Evolutionary conservation across 2,888 invertebrate genomes (phyloP).

Genomic region (Sialis lutaria): DNA sequence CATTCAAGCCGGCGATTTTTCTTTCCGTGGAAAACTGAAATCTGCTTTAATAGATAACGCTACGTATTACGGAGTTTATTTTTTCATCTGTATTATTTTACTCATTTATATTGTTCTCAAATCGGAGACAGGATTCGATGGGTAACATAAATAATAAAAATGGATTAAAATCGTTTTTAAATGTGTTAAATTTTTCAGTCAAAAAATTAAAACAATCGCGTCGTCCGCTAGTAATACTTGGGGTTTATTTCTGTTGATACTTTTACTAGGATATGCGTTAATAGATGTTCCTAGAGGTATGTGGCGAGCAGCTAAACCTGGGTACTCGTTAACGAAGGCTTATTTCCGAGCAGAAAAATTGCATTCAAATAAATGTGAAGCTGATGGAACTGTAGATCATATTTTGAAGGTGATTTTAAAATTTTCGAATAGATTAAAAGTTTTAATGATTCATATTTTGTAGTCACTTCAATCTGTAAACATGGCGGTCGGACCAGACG

Average conservation of each 20-base stretch:
- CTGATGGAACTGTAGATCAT: constrained; percentile 92
- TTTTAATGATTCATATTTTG: constrained; percentile 10
- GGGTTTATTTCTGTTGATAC: constrained; percentile 88
- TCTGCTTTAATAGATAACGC: constrained; percentile 93
- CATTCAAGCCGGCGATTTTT: constrained; percentile 95
- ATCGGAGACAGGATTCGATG: constrained; percentile 75
- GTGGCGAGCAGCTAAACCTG: constrained; percentile 80
- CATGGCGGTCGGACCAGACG: constrained; percentile 54
- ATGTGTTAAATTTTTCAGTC: constrained; percentile 26
- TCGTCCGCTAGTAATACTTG: constrained; percentile 99
- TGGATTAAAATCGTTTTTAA: too few relatives aligned
- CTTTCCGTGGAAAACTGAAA: constrained; percentile 81
- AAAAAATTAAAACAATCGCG: constrained; percentile 87
- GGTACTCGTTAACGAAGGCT: constrained; percentile 65
- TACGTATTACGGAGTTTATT: constrained; percentile 93
- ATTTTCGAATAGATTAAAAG: background rate
- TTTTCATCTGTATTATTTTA: constrained; percentile 84
- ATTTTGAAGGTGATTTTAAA: constrained; percentile 58
- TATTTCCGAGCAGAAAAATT: constrained; percentile 91
- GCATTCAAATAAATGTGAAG: constrained; percentile 89
- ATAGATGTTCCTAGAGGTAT: constrained; percentile 87
- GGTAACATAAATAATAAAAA: constrained; percentile 27
- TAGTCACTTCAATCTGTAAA: constrained; percentile 73
- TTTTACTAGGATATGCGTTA: constrained; percentile 85
- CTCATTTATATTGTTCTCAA: constrained; percentile 87